Percentiles rank a stretch among this genome's conserved stretches.
Evolutionary conservation across 2,797 vertebrate species (phyloP).

Genomic region (Arctocebus calabarensis): DNA sequence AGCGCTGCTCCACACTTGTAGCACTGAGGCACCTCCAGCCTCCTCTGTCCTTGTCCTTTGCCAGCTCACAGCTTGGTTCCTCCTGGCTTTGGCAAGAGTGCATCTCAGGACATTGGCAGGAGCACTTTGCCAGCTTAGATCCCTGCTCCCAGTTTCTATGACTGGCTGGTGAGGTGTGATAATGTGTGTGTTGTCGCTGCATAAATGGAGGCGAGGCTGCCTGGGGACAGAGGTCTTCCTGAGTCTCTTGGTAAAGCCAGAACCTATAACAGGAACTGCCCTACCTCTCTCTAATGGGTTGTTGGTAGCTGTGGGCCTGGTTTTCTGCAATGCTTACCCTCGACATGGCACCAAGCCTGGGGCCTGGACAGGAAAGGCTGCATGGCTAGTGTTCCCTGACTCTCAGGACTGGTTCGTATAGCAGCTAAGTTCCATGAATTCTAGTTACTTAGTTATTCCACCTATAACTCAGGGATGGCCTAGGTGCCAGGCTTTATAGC

Average conservation of each 20-base stretch:
- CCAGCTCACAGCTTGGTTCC: not conserved
- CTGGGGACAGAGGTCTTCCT: not conserved
- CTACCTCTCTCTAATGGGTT: not conserved
- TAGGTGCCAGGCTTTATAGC: not conserved
- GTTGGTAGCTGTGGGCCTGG: not conserved
- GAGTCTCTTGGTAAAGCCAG: not conserved
- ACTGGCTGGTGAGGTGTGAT: not conserved
- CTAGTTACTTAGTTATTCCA: not conserved
- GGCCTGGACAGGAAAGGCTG: not conserved
- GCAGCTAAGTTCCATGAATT: not conserved
- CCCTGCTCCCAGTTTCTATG: accelerated
- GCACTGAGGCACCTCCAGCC: not conserved
- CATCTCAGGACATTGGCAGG: not conserved
- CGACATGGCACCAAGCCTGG: too few species aligned
- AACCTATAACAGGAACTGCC: not conserved
- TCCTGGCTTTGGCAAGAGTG: not conserved
- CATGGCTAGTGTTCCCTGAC: not conserved
- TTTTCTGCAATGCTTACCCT: not conserved
- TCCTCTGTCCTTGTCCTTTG: not conserved
- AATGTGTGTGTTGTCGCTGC: not conserved
- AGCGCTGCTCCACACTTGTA: accelerated
- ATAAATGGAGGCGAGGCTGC: not conserved
- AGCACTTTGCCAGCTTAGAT: not conserved
- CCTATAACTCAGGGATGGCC: not conserved
- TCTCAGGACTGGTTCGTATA: not conserved